Evolutionary conservation across 2,797 vertebrate genomes (phyloP).

Genomic region (Hoplostethus mediterraneus): DNA sequence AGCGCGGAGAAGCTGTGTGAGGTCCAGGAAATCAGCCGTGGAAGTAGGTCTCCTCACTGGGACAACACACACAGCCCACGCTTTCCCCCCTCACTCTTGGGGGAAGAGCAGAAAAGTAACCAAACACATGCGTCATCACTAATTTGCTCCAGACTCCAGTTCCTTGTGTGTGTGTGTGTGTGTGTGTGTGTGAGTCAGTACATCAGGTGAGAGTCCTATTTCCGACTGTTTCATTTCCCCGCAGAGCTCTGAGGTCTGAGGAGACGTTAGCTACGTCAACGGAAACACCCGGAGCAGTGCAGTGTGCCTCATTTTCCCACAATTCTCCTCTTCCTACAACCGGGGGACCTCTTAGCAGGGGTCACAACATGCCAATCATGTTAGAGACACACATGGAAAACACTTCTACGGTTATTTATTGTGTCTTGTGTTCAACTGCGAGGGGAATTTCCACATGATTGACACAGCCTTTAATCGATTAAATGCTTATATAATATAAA

Average conservation of each 20-base stretch:
- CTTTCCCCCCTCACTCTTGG: constrained; percentile 25
- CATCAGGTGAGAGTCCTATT: constrained; percentile 30
- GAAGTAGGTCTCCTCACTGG: constrained; percentile 30
- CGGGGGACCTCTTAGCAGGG: not conserved
- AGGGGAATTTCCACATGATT: constrained; percentile 9
- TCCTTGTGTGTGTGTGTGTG: constrained; percentile 24
- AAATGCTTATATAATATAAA: not conserved
- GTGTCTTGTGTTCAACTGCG: constrained; percentile 16
- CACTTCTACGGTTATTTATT: constrained; percentile 25
- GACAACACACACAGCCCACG: constrained; percentile 46
- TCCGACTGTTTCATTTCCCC: constrained; percentile 37
- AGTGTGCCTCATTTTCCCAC: constrained; percentile 21
- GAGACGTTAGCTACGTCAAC: constrained; percentile 21
- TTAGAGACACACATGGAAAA: constrained; percentile 31
- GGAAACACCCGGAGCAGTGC: not conserved
- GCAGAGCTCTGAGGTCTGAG: constrained; percentile 33
- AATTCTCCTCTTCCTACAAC: constrained; percentile 32
- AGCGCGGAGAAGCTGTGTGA: constrained; percentile 60
- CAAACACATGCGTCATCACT: constrained; percentile 55
- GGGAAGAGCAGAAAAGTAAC: constrained; percentile 36
- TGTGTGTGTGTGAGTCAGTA: constrained; percentile 6
- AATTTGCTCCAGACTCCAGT: constrained; percentile 54
- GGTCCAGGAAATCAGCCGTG: constrained; percentile 65
- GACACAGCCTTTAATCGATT: constrained; percentile 1
- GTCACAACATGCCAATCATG: constrained; percentile 17